Evolutionary conservation across 1,140 invertebrate genomes (phyloP).

Genomic region (Periplaneta americana): DNA sequence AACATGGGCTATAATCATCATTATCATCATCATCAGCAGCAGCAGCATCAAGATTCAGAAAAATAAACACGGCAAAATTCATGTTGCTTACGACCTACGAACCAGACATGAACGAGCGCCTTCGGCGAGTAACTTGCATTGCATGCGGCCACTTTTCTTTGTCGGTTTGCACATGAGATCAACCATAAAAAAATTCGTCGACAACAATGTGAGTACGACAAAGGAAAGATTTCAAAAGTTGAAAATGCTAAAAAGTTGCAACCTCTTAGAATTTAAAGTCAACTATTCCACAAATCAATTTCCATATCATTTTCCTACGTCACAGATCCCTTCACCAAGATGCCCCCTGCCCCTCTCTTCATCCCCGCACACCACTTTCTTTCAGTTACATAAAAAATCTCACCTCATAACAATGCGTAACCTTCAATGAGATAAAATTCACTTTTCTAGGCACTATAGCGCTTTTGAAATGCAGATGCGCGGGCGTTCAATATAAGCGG

Average conservation of each 20-base stretch:
- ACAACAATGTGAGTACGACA: background rate
- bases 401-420: constrained; percentile 4
- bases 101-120: too few species aligned
- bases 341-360: background rate
- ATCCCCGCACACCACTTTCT: background rate
- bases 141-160: too few species aligned
- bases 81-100: too few species aligned
- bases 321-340: constrained; percentile 4
- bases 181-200: background rate
- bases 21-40: too few species aligned
- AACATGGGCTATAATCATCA: too few species aligned
- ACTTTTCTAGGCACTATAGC: constrained; percentile 15
- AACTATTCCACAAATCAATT: constrained; percentile 19
- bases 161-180: too few species aligned
- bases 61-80: too few species aligned
- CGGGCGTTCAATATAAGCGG: background rate
- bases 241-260: background rate
- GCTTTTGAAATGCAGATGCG: constrained; percentile 17
- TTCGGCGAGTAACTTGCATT: too few species aligned
- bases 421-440: constrained; percentile 17
- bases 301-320: constrained; percentile 19
- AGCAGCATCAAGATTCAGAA: too few species aligned
- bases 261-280: constrained; percentile 11
- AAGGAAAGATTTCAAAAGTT: background rate
- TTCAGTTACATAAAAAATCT: background rate